These are phyloP conservation scores for Drosophila lacertosa DNA, from an alignment of 1,140 invertebrate species.

Conservation along the genomic window DNA sequence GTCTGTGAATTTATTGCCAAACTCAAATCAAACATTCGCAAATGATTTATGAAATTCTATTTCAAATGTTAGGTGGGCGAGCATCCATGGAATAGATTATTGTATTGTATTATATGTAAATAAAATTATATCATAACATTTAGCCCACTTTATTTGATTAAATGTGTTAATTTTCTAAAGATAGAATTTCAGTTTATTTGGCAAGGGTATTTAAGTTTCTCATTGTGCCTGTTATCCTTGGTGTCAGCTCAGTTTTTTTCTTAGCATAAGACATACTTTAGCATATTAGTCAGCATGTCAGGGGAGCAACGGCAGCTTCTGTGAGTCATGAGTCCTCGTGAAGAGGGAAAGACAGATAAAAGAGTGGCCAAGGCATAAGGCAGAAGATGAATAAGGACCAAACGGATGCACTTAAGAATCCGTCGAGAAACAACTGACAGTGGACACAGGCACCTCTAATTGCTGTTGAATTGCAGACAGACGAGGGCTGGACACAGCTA, in stretches of 20 bases:
- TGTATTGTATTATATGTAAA: too few relatives aligned
- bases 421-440: slow-evolving; percentile 65
- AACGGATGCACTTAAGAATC: slow-evolving; percentile 56
- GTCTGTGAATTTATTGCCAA: not conserved
- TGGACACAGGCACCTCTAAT: slow-evolving; percentile 75
- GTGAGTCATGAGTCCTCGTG: slow-evolving; percentile 61
- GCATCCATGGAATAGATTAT: too few relatives aligned
- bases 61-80: not conserved
- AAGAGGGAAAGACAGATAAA: slow-evolving; percentile 22
- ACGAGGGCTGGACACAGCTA: slow-evolving; percentile 21
- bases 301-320: slow-evolving; percentile 30
- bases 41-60: not conserved
- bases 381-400: slow-evolving; percentile 11
- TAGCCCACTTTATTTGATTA: too few relatives aligned
- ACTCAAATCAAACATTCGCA: not conserved
- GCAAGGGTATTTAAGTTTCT: slow-evolving; percentile 1
- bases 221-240: not conserved
- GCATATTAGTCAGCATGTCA: slow-evolving; percentile 54
- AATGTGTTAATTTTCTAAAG: too few relatives aligned
- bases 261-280: slow-evolving; percentile 12
- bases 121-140: too few relatives aligned
- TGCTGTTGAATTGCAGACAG: slow-evolving; percentile 69
- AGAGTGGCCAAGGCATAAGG: not conserved
- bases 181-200: not conserved
- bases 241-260: slow-evolving; percentile 34